Evolutionary conservation across 2,888 invertebrate genomes (phyloP), one percentile per base, ranked within the genome.

Genomic region (Alsophila aescularia): DNA sequence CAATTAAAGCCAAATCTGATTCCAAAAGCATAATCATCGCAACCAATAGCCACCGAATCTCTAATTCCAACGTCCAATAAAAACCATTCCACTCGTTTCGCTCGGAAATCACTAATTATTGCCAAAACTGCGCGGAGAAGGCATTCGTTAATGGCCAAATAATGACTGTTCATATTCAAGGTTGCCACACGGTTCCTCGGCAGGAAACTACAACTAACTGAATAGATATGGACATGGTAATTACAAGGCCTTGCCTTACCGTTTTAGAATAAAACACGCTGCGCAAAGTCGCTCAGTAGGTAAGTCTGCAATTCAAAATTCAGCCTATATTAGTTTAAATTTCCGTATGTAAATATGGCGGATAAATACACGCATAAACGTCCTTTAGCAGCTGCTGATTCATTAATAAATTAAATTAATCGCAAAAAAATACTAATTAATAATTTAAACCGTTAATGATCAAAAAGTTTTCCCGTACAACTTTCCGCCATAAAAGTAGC

Each of bases 151-250:
- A 88, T 86, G 80, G 77, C 78, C 76, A 85, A 85, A 87, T 87
- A 88, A 88, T 85, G 87, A 89, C 78, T 79, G 82, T 81, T 82
- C 80, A 75, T 67, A 73, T 74, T 76, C 89, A 90, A 90, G 90
- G 90, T 82, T 83, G 64, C 64, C 68, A 66, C 77, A 73, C 73
- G 75, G 80, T 79, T 87, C 72, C 83, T 85, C 81, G 73, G 68
- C 89, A 90, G 90, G 90, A 91, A 90, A 86, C 85, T 69, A 73
- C 75, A 74, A 78, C 77, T 79, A 81, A 82, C 85, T 74, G 85
- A 87, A 86, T 87, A 87, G 88, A 88, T 90, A 88, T 82, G 81
- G 82, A 81, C 84, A 79, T 81, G 82, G 84, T 83, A 88, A 90
- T 90, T 87, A 84, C 73, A 71, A 66, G 79, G 70, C 90, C 90